Evolutionary conservation across 1,140 invertebrate genomes (phyloP).

Genomic region (Laodelphax striatellus): DNA sequence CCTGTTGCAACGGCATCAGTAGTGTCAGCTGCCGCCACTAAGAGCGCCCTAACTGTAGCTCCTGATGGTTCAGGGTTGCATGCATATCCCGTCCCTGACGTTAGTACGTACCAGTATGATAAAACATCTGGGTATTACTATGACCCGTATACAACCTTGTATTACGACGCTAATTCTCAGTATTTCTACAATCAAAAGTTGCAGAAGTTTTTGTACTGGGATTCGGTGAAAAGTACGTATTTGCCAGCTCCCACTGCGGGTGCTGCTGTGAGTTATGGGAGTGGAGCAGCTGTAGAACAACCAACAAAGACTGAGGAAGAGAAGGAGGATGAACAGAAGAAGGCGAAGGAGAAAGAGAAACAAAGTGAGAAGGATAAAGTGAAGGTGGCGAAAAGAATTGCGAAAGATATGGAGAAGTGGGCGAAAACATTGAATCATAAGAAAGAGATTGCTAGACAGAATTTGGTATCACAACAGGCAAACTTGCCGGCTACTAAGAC

Average conservation of each 20-base stretch:
- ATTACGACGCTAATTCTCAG: conserved; percentile 91
- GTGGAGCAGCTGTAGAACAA: conserved; percentile 26
- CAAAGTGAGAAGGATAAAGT: conserved; percentile 38
- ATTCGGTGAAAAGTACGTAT: conserved; percentile 68
- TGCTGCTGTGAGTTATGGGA: conserved; percentile 25
- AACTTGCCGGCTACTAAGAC: conserved; percentile 23
- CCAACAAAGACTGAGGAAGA: conserved; percentile 25
- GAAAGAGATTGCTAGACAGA: conserved; percentile 71
- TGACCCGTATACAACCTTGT: conserved; percentile 81
- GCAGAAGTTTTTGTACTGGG: conserved; percentile 93
- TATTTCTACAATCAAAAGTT: conserved; percentile 87
- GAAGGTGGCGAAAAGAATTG: conserved; percentile 95
- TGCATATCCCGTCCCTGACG: conserved; percentile 57
- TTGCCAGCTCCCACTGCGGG: conserved; percentile 49
- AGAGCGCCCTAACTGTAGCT: conserved; percentile 26
- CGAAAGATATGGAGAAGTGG: conserved; percentile 94
- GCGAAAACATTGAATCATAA: conserved; percentile 95
- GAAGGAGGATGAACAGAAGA: conserved; percentile 32
- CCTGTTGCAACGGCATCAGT: too few species aligned
- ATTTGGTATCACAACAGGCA: conserved; percentile 42
- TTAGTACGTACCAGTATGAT: conserved; percentile 86
- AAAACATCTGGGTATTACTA: conserved; percentile 94
- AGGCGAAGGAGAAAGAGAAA: conserved; percentile 20
- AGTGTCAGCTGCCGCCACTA: conserved; percentile 20
- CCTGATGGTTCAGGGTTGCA: conserved; percentile 37